Percentiles rank a stretch among this genome's conserved stretches.
Evolutionary conservation across 2,888 invertebrate species (phyloP).

Genomic region (Neelides folsomi): DNA sequence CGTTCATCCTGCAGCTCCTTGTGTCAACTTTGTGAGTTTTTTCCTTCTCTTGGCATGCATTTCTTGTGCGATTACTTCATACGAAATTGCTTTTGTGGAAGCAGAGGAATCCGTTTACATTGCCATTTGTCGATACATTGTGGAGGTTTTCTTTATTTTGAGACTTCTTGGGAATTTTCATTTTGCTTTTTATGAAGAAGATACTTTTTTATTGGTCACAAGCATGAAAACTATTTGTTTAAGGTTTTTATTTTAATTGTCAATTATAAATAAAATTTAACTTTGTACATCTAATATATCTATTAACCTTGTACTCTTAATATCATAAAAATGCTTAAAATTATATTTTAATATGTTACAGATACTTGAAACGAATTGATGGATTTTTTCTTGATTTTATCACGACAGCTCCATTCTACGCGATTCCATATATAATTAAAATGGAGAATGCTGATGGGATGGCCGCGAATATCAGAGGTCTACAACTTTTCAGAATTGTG

Average conservation of each 20-base stretch:
- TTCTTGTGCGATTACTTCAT: conserved; percentile 23
- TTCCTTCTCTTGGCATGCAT: conserved; percentile 22
- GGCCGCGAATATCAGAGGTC: conserved; percentile 13
- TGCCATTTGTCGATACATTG: not conserved
- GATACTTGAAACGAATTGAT: conserved; percentile 11
- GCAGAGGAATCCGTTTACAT: conserved; percentile 4
- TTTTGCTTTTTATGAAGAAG: conserved; percentile 24
- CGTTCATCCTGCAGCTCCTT: conserved; percentile 22
- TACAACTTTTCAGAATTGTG: conserved; percentile 25
- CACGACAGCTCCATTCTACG: conserved; percentile 18
- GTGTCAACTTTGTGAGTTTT: conserved; percentile 13
- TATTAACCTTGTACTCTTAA: too few relatives aligned
- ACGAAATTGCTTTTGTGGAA: conserved; percentile 21
- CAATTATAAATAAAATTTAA: too few relatives aligned
- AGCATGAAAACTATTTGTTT: conserved; percentile 9
- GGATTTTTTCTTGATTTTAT: conserved; percentile 19
- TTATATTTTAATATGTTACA: too few relatives aligned
- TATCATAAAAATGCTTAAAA: too few relatives aligned
- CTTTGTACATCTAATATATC: too few relatives aligned
- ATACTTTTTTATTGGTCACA: conserved; percentile 12
- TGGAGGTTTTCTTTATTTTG: conserved; percentile 25
- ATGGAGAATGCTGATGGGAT: not conserved
- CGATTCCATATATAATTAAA: conserved; percentile 4
- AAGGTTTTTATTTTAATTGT: conserved; percentile 15
- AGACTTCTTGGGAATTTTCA: conserved; percentile 27